Conservation (phyloP, 2,888 invertebrate genomes). For the Lasioglossum calceatum region DNA sequence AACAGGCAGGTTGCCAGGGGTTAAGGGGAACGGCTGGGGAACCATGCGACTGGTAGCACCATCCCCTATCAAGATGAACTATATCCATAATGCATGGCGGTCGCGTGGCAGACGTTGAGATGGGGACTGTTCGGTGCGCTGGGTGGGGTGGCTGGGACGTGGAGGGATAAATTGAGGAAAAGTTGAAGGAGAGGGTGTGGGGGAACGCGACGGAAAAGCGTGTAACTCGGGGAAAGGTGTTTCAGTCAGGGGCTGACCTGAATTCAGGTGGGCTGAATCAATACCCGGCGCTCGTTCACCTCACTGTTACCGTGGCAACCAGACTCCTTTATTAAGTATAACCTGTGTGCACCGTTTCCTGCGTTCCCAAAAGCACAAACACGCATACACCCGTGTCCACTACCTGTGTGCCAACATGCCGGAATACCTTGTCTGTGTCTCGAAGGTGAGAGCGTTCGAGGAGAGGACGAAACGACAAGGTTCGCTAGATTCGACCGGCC, state of each 20-base stretch:
- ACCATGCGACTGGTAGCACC: conserved; percentile 3
- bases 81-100: conserved; percentile 56
- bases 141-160: background rate
- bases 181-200: background rate
- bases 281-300: conserved; percentile 83
- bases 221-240: conserved; percentile 76
- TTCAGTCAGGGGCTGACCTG: conserved; percentile 84
- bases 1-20: background rate
- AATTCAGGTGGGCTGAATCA: conserved; percentile 84
- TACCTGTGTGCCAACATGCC: conserved; percentile 39
- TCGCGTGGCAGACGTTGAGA: conserved; percentile 31
- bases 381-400: background rate
- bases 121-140: background rate
- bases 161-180: conserved; percentile 15
- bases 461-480: conserved; percentile 26
- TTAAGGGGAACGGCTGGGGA: background rate
- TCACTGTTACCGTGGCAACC: conserved; percentile 83
- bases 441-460: background rate
- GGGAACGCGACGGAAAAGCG: conserved; percentile 52
- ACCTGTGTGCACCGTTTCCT: conserved; percentile 69
- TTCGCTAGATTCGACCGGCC: conserved; percentile 33
- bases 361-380: background rate
- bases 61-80: conserved; percentile 57
- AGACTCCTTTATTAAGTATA: conserved; percentile 83
- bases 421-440: background rate